phyloP scores from a whole-genome alignment of 1,140 invertebrate genomes.

The Riptortus pedestris region DNA sequence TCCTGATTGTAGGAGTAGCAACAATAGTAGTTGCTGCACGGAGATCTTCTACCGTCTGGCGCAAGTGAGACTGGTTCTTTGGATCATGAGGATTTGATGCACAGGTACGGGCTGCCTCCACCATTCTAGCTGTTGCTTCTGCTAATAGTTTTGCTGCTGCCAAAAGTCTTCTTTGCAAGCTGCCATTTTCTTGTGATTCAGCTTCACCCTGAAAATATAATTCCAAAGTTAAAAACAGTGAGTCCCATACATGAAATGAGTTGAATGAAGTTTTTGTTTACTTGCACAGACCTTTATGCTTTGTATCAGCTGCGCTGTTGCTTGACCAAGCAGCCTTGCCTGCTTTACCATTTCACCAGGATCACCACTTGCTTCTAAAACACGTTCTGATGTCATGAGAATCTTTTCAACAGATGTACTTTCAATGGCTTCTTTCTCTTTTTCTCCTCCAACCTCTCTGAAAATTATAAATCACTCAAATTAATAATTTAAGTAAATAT shows the following conservation, averaged over 20 bases:
- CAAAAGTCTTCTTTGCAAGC: constrained; percentile 76
- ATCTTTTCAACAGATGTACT: constrained; percentile 84
- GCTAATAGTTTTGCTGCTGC: constrained; percentile 87
- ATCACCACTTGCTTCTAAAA: constrained; percentile 74
- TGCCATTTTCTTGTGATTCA: constrained; percentile 74
- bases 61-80: constrained; percentile 69
- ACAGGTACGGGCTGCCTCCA: constrained; percentile 89
- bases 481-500: background rate
- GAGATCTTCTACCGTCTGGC: constrained; percentile 82
- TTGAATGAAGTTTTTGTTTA: background rate
- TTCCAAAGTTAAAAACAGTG: background rate
- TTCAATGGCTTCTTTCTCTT: constrained; percentile 46
- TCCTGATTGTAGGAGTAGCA: constrained; percentile 64
- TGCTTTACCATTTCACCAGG: constrained; percentile 90
- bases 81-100: constrained; percentile 75
- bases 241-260: background rate
- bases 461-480: constrained; percentile 15
- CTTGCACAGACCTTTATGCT: constrained; percentile 67
- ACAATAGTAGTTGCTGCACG: constrained; percentile 77
- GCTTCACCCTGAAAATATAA: constrained; percentile 58
- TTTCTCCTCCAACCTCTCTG: constrained; percentile 37
- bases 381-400: constrained; percentile 75
- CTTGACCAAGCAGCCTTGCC: constrained; percentile 81
- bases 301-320: constrained; percentile 82
- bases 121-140: constrained; percentile 90